Base-by-base conservation (phyloP, 2,888 invertebrate genomes). In the Ectobius pallidus region DNA sequence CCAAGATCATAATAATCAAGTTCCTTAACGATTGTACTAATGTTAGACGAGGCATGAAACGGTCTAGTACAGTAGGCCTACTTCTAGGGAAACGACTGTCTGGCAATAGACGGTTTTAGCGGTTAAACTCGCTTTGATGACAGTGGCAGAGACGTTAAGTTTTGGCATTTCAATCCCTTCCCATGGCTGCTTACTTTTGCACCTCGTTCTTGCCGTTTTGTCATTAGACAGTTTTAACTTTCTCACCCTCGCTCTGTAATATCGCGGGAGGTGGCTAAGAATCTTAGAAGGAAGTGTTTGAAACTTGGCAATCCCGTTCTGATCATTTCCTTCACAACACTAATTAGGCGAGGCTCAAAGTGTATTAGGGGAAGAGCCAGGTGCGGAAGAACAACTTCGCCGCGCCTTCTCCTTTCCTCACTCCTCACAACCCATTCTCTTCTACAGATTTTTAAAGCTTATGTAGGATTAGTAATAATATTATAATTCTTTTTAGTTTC, bases 401-500 rank as follows among this genome's bases (percentile, higher is more conserved):
- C 22, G 20, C 52, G 3, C 18, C 52, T 20, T 22, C 11, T 18
- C 22, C 2, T 18, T 4, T n/a, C n/a, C n/a, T n/a, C n/a, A n/a
- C n/a, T n/a, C n/a, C n/a, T n/a, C n/a, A n/a, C n/a, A n/a, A n/a
- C n/a, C n/a, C n/a, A n/a, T n/a, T n/a, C 11, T 18, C 22, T 20
- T 18, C 22, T 22, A 22, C 6, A 4, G 52, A 52, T 52, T 52
- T 22, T 52, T 52, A 22, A 20, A 52, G 52, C 22, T 52, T 52
- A 18, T 22, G 11, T 18, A 18, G 52, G 52, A 52, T 52, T 52
- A 18, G 52, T 52, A 52, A 20, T 52, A 52, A n/a, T 46, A 52
- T 52, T 52, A 52, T 52, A 52, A 52, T 52, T 52, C 55, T 55
- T n/a, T n/a, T 55, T 16, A 55, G 55, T 55, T 55, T 55, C 27